A percentile compares a stretch with the other conserved stretches of the same genome.
Evolutionary conservation across 2,113 vertebrate genomes (phyloP).

Genomic region (Ifrita kowaldi): DNA sequence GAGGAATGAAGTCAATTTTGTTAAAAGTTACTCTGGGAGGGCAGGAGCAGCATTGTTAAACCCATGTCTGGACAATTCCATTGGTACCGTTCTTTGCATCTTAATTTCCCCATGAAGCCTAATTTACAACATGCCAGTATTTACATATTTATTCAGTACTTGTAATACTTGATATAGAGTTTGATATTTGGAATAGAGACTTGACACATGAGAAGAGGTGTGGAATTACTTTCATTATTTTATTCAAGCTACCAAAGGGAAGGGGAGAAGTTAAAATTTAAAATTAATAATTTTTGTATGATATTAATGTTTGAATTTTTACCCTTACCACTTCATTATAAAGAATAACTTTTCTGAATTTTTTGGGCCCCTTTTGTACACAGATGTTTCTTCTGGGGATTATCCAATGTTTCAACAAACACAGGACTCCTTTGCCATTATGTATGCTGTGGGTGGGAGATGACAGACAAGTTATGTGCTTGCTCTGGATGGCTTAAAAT

Average conservation of each 20-base stretch:
- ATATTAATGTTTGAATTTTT: background rate
- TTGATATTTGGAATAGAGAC: background rate
- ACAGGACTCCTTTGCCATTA: background rate
- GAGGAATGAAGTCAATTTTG: constrained; percentile 8
- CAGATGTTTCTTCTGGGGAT: background rate
- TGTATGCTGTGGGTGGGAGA: background rate
- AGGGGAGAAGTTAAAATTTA: background rate
- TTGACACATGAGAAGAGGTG: background rate
- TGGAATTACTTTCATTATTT: background rate
- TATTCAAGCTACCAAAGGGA: background rate
- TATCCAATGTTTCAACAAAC: background rate
- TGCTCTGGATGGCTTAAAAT: background rate
- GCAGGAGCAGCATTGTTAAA: constrained; percentile 9
- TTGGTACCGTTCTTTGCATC: background rate
- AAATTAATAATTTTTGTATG: background rate
- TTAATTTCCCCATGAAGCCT: constrained; percentile 3
- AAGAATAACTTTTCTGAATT: background rate
- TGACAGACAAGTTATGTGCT: background rate
- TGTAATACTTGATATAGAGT: background rate
- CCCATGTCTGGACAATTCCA: constrained; percentile 13
- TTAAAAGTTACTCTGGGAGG: constrained; percentile 17
- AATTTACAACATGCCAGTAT: constrained; percentile 12
- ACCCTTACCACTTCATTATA: background rate
- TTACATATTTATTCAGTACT: constrained; percentile 15
- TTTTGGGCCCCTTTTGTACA: background rate